Percentiles rank a stretch among this genome's conserved stretches.
phyloP scores from a whole-genome alignment of 2,113 vertebrate genomes.

The Grammomys surdaster region DNA sequence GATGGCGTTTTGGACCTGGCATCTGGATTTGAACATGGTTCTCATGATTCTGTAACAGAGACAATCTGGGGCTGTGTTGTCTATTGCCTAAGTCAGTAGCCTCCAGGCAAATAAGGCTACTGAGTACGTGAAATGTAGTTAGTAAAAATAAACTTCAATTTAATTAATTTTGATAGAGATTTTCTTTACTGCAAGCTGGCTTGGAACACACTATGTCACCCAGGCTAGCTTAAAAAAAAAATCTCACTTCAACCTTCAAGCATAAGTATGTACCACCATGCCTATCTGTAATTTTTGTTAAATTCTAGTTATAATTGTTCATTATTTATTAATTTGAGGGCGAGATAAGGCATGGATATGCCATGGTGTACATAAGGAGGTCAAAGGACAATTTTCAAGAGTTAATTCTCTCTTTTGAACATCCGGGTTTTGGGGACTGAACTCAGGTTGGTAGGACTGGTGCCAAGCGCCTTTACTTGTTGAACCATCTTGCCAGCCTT shows the following conservation, averaged over 20 bases:
- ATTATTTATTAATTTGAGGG: not conserved
- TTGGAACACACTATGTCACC: not conserved
- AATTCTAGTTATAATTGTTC: not conserved
- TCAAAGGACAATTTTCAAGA: not conserved
- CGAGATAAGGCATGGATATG: not conserved
- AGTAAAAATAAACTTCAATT: not conserved
- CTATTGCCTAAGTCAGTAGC: not conserved
- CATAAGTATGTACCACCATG: not conserved
- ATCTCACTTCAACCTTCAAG: not conserved
- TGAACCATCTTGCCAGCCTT: not conserved
- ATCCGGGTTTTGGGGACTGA: not conserved
- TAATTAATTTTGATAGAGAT: not conserved
- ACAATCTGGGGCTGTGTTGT: not conserved
- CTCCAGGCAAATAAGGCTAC: not conserved
- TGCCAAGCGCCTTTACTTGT: not conserved
- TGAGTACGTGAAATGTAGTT: not conserved
- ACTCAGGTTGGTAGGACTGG: not conserved
- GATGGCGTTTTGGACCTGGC: not conserved
- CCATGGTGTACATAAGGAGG: not conserved
- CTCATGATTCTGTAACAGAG: too few relatives aligned
- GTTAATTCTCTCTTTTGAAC: not conserved
- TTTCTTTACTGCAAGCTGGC: not conserved
- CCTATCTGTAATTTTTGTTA: not conserved
- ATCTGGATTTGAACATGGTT: not conserved
- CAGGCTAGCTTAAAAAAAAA: not conserved